phyloP scores from a whole-genome alignment of 2,797 vertebrate genomes.

The Sebastes alutus region DNA sequence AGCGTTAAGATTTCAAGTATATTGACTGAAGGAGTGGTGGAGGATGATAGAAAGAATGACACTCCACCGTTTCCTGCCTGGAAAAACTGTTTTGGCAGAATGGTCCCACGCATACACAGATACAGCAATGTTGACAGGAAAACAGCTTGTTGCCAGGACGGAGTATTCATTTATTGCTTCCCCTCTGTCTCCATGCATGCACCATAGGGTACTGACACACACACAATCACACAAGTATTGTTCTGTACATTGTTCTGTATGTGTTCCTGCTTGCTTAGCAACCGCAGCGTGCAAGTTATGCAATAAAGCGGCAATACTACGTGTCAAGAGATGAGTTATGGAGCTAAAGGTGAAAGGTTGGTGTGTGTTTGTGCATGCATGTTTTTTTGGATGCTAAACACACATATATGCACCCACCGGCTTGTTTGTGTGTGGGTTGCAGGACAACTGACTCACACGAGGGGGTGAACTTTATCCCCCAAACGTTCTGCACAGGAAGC shows the following conservation, averaged over 20 bases:
- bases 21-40: constrained; percentile 36
- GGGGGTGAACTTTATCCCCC: constrained; percentile 57
- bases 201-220: constrained; percentile 25
- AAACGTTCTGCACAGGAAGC: constrained; percentile 61
- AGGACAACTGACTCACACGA: constrained; percentile 43
- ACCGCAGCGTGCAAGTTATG: constrained; percentile 28
- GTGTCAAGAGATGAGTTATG: constrained; percentile 23
- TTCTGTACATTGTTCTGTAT: constrained; percentile 52
- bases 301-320: constrained; percentile 30
- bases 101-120: constrained; percentile 24
- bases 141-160: constrained; percentile 76
- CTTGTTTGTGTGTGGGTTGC: constrained; percentile 26
- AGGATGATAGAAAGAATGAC: constrained; percentile 54
- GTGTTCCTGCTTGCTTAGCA: constrained; percentile 43
- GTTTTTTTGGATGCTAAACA: not conserved
- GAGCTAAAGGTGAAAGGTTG: constrained; percentile 20
- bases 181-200: constrained; percentile 49
- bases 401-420: not conserved
- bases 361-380: not conserved
- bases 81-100: constrained; percentile 55
- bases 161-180: constrained; percentile 72
- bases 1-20: constrained; percentile 28
- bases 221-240: constrained; percentile 9
- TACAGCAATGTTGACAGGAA: constrained; percentile 73
- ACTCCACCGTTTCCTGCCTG: constrained; percentile 55